Evolutionary conservation across 2,113 vertebrate species (phyloP), one percentile per base, ranked within the genome.

Genomic region (Clarias macrocephalus): DNA sequence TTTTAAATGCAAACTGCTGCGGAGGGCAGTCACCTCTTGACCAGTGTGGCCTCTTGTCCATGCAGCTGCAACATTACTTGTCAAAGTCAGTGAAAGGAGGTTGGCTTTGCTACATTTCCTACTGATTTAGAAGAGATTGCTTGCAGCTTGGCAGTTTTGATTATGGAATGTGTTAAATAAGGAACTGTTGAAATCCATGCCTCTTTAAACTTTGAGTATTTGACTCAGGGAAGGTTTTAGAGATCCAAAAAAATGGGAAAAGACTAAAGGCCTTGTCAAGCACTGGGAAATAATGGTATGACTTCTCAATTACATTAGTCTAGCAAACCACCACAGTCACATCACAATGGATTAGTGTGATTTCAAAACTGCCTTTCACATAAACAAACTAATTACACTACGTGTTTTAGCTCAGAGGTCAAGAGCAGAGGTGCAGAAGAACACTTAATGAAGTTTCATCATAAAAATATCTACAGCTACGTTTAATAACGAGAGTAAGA

Each of bases 41-140:
- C 86, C 83, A 70, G 68, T 70, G 52, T 68, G 70, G 37, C 57
- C 79, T 70, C 79, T 48, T n/a, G 83, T 60, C 76, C 60, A 82
- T 33, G 70, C 88, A 89, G 88, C 88, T 89, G 88, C 73, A 85
- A 89, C 76, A 89, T 76, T 66, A 70, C 86, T 75, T 84, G 21
- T 42, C 28, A 63, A 85, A 68, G 23, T 7, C 48, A 68, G 37
- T 52, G 4, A 63, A 87, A 70, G 33, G 57, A 80, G 25, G 28
- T 25, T 33, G 9, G 13, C 60, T 52, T 76, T 82, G 37, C 37
- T 63, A 6, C n/a, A 66, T 86, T 84, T 54, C 33, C 30, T 66
- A n/a, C 33, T 82, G 81, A 84, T 77, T 73, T 82, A 66, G 42
- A 65, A 60, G 28, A 70, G 60, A 85, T 68, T n/a, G 66, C 72